phyloP scores from a whole-genome alignment of 2,113 vertebrate species.

The Brachyhypopomus gauderio region DNA sequence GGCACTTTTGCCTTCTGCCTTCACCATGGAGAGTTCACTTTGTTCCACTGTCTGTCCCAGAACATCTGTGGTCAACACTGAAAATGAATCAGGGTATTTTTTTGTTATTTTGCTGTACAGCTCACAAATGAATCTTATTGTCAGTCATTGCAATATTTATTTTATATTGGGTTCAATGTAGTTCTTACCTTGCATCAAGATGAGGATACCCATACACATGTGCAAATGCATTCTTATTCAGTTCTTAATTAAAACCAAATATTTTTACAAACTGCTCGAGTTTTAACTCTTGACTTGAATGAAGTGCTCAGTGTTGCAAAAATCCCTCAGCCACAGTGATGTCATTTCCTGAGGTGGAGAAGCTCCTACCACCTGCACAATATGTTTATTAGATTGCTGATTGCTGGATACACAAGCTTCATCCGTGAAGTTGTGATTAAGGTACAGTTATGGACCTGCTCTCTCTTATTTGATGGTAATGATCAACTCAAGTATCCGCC shows the following conservation, averaged over 20 bases:
- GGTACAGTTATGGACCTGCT: too few species aligned
- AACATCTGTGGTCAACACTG: background rate
- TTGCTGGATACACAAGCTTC: too few species aligned
- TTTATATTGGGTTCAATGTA: background rate
- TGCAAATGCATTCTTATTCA: background rate
- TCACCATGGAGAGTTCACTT: background rate
- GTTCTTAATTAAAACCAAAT: background rate
- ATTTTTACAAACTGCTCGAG: background rate
- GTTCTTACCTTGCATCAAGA: slow-evolving; percentile 13
- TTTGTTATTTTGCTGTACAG: background rate
- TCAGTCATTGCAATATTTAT: background rate
- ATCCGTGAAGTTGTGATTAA: too few species aligned
- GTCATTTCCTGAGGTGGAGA: slow-evolving; percentile 7
- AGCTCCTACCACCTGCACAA: background rate
- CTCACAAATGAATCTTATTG: background rate
- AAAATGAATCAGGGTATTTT: background rate
- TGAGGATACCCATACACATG: background rate
- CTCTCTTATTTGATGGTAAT: too few species aligned
- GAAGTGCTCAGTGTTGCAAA: background rate
- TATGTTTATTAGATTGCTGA: too few species aligned
- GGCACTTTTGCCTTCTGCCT: background rate
- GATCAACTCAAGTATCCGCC: too few species aligned
- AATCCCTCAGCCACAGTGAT: background rate
- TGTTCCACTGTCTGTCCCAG: slow-evolving; percentile 14
- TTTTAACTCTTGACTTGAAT: background rate